Evolutionary conservation across 2,888 invertebrate genomes (phyloP).

Genomic region (Habroteleia sp.): DNA sequence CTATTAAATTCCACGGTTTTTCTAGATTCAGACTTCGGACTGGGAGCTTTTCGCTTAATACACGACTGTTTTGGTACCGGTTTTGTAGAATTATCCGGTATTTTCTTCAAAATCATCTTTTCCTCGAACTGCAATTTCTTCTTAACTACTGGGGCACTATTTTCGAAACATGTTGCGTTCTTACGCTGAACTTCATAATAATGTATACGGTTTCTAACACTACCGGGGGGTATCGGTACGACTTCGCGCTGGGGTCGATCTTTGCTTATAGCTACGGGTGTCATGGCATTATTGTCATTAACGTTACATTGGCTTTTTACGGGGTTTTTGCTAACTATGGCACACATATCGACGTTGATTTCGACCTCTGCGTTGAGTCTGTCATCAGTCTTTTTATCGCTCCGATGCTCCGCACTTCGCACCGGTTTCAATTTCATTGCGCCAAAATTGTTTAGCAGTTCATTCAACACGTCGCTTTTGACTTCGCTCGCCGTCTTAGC

Average conservation of each 20-base stretch:
- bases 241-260: constrained; percentile 74
- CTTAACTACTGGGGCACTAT: constrained; percentile 65
- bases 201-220: constrained; percentile 77
- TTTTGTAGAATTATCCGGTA: neutral
- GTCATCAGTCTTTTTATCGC: constrained; percentile 52
- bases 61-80: constrained; percentile 63
- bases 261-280: constrained; percentile 77
- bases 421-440: constrained; percentile 74
- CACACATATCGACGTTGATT: constrained; percentile 72
- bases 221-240: constrained; percentile 76
- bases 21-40: constrained; percentile 65
- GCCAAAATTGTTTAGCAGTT: constrained; percentile 75
- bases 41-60: constrained; percentile 64
- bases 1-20: constrained; percentile 74
- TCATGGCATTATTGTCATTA: constrained; percentile 78
- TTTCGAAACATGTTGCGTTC: constrained; percentile 70
- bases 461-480: constrained; percentile 75
- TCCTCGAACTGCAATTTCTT: constrained; percentile 21
- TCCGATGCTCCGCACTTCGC: constrained; percentile 25
- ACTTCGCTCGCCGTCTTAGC: constrained; percentile 62
- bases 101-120: constrained; percentile 4
- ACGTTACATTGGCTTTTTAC: constrained; percentile 71
- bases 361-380: constrained; percentile 42
- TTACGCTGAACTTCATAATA: constrained; percentile 76
- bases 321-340: constrained; percentile 74